phyloP scores from a whole-genome alignment of 2,888 invertebrate genomes.

The Chalcosyrphus nemorum region DNA sequence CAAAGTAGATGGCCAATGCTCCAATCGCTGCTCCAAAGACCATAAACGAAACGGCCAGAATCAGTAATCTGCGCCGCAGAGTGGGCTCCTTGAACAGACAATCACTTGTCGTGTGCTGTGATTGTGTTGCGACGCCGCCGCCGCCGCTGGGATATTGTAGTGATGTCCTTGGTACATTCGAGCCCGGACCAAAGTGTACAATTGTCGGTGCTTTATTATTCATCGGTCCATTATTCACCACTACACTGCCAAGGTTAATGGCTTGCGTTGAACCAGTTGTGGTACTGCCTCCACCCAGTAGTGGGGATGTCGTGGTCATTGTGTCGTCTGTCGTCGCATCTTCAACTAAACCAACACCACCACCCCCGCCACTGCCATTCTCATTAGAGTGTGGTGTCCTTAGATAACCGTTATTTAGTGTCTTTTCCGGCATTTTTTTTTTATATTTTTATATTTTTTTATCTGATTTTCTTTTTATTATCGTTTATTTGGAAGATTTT shows the following conservation, averaged over 20 bases:
- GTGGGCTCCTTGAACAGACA: constrained; percentile 87
- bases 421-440: constrained; percentile 77
- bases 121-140: constrained; percentile 73
- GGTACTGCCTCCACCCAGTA: constrained; percentile 66
- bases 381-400: constrained; percentile 75
- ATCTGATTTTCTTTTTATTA: constrained; percentile 52
- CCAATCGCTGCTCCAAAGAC: constrained; percentile 81
- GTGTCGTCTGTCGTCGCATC: constrained; percentile 75
- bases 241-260: constrained; percentile 50
- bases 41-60: constrained; percentile 80
- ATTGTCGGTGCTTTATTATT: constrained; percentile 80
- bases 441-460: constrained; percentile 69
- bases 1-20: constrained; percentile 81
- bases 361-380: constrained; percentile 62
- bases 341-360: constrained; percentile 55
- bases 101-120: constrained; percentile 74
- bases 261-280: constrained; percentile 61
- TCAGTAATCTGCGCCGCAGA: constrained; percentile 84
- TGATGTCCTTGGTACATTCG: constrained; percentile 74
- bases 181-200: constrained; percentile 77
- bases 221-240: constrained; percentile 62
- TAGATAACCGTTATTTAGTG: constrained; percentile 81
- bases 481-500: not conserved
- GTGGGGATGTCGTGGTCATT: constrained; percentile 70
- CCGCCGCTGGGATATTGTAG: constrained; percentile 74